Base-by-base conservation (phyloP, 2,888 invertebrate species). In the Eucriotettix oculatus region DNA sequence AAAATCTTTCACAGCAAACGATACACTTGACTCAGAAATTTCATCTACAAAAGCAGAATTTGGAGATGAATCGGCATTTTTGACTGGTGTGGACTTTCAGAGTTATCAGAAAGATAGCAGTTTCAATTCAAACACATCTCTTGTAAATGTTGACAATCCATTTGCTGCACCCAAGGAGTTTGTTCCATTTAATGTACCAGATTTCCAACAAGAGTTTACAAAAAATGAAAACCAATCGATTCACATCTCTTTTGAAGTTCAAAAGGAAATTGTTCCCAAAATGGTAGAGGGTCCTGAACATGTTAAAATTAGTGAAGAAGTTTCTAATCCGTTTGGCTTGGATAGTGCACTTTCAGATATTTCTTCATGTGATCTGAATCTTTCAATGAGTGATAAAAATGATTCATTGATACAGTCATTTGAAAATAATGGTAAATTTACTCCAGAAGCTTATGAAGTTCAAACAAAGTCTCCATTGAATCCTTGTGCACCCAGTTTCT, bases 41-140 rank as follows among this genome's bases (percentile, higher is more conserved):
- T 72, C 77, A 0, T 78, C 78, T 0, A 78, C 77, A 14, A 75
- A 73, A 60, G 79, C 78, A 1, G 75, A 76, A 59, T 77, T 71
- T 63, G 78, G 77, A 3, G 79, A 79, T 63, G 78, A 78, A 60
- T 74, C 78, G 0, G 67, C 68, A 1, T 68, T 29, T 29, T 29
- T 17, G 10, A 48, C 54, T 41, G 40, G 42, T 41, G 29, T 48
- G n/a, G 52, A 44, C 16, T 29, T n/a, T 16, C 16, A 43, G 11
- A 55, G 42, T 29, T 29, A 5, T 29, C 29, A 29, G 29, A 29
- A 29, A 29, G 29, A 29, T 29, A 69, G 10, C 10, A 75, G 71
- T 61, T 72, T 71, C 53, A 64, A n/a, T 29, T 54, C 29, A 10
- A 54, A 29, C 29, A 29, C 29, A 29, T 29, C 29, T 5, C 29